phyloP scores from a whole-genome alignment of 2,113 vertebrate species.

The Illadopsis cleaveri region DNA sequence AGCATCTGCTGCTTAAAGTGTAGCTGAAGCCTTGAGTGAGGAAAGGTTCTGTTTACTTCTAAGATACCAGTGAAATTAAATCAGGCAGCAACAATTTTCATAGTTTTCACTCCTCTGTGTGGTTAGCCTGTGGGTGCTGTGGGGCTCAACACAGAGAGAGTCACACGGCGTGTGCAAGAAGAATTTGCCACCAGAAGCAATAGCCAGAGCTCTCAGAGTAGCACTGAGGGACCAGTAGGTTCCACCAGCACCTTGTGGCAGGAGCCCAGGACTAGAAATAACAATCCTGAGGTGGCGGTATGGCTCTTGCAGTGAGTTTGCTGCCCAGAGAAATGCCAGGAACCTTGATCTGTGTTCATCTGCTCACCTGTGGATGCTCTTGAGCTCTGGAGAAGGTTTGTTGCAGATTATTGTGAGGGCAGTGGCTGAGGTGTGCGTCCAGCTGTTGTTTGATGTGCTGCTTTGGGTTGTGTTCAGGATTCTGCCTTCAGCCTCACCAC shows the following conservation, averaged over 20 bases:
- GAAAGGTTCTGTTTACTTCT: not conserved
- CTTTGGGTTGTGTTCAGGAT: not conserved
- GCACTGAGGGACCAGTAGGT: accelerated
- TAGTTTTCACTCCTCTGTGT: not conserved
- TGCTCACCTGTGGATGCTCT: not conserved
- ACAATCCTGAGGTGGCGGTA: not conserved
- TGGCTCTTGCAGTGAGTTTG: not conserved
- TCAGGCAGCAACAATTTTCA: not conserved
- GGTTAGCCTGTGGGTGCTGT: not conserved
- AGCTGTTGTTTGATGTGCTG: not conserved
- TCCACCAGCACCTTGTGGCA: not conserved
- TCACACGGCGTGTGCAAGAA: not conserved
- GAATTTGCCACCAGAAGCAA: not conserved
- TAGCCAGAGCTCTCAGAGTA: not conserved
- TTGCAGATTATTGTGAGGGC: not conserved
- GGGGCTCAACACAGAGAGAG: not conserved
- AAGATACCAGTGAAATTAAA: not conserved
- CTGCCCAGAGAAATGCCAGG: not conserved
- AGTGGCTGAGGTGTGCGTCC: not conserved
- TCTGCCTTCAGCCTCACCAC: not conserved
- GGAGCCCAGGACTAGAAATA: not conserved
- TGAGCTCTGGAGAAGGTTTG: not conserved
- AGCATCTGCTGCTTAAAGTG: not conserved
- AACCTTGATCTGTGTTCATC: not conserved
- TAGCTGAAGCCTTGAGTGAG: not conserved